Base-by-base conservation (phyloP, 92 coral and sea anemone genomes). In the Heteractis magnifica region DNA sequence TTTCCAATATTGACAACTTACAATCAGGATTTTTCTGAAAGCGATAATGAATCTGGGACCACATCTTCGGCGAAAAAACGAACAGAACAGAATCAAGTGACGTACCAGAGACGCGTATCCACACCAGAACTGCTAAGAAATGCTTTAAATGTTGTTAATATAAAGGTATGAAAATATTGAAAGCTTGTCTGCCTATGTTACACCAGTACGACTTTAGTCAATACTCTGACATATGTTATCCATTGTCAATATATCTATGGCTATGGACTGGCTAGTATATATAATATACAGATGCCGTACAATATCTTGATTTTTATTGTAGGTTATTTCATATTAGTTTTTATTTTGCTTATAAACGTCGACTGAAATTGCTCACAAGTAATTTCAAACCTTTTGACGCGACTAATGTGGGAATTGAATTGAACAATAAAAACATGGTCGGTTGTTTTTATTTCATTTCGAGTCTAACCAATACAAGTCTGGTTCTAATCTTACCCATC, bases 71-170 rank as follows among this genome's bases (percentile, higher is more conserved):
- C 26, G 65, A 79, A 20, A 20, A 76, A 19, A 18, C 15, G 16
- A 48, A 34, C 44, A 34, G 44, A 34, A 34, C 44, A 34, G 44
- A 34, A 34, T 34, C 44, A 34, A 6, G 20, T 6, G 18, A 65
- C 83, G 8, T 75, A 65, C n/a, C 78, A 65, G 0, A 59, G 72
- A 21, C 90, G 94, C 4, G 58, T 88, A n/a, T 91, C 94, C 0
- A 91, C 94, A 5, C 94, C 94, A 4, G 94, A 91, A 49, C 82
- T 91, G 34, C 77, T 91, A 51, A 85, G 94, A 26, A 91, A 91
- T 65, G 94, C 91, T 49, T 78, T 86, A 44, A 88, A 82, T 49
- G 77, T 91, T 62, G 92, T 87, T 3, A 89, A 72, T n/a, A 88
- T 91, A 10, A 91, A 91, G 94, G 94, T 91, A 76, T 20, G 73